A percentile compares a stretch with the other conserved stretches of the same genome.
Conservation (phyloP, 1,140 invertebrate genomes). For the Bombus picipes region DNA sequence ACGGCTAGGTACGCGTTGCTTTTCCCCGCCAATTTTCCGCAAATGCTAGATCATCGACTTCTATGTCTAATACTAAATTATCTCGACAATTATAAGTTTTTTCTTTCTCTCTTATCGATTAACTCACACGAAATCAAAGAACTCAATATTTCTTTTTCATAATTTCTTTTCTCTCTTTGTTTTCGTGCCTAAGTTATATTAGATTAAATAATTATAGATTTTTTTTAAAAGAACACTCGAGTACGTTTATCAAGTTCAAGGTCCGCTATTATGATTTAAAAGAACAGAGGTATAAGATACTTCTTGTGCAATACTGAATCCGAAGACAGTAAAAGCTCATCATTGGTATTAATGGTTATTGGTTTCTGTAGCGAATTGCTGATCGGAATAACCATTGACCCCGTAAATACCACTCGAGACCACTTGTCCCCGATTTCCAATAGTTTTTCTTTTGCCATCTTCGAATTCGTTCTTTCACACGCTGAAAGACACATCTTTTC, state of each 20-base stretch:
- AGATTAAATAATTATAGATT: background rate
- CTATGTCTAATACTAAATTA: background rate
- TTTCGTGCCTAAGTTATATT: background rate
- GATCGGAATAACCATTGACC: constrained; percentile 15
- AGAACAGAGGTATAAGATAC: background rate
- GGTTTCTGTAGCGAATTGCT: background rate
- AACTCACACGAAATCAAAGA: background rate
- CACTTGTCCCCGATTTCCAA: constrained; percentile 6
- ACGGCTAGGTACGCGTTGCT: constrained; percentile 76
- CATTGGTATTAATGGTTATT: constrained; percentile 12
- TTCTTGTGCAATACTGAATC: background rate
- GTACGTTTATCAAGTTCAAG: background rate
- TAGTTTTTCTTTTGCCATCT: background rate
- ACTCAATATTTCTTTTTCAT: background rate
- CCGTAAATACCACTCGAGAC: background rate
- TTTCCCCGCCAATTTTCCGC: background rate
- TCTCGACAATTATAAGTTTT: background rate
- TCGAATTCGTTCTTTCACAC: background rate
- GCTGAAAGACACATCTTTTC: background rate
- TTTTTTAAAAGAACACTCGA: background rate
- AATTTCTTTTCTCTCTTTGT: background rate
- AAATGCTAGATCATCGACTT: constrained; percentile 4
- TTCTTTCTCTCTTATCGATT: background rate
- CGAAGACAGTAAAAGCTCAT: background rate
- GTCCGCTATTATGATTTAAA: background rate